These are phyloP conservation scores for Protophormia terraenovae DNA, from an alignment of 2,888 invertebrate genomes.

Conservation along the genomic window DNA sequence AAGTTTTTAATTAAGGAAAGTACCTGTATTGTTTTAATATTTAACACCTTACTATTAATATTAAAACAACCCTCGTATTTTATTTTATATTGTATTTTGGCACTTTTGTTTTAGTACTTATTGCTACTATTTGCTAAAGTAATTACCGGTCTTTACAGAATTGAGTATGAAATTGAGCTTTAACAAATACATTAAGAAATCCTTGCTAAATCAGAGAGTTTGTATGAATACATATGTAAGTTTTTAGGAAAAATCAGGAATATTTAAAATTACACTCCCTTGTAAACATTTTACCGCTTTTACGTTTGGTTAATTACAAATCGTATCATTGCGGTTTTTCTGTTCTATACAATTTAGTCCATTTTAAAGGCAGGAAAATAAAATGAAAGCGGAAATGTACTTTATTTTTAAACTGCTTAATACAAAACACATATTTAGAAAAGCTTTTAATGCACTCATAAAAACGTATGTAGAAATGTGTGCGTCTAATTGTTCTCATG, in stretches of 20 bases:
- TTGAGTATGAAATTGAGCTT: conserved; percentile 18
- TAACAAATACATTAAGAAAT: conserved; percentile 16
- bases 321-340: conserved; percentile 59
- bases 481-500: not conserved
- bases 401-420: not conserved
- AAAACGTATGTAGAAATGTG: not conserved
- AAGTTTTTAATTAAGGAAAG: not conserved
- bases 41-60: not conserved
- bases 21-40: not conserved
- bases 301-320: conserved; percentile 63
- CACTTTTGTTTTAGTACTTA: conserved; percentile 33
- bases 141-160: conserved; percentile 7
- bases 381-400: conserved; percentile 7
- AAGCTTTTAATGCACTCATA: not conserved
- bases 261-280: conserved; percentile 39
- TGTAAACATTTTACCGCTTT: conserved; percentile 65
- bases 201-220: not conserved
- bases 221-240: not conserved
- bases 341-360: conserved; percentile 17
- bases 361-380: not conserved
- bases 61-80: not conserved
- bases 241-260: no score
- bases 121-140: conserved; percentile 32
- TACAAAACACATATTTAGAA: not conserved
- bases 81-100: not conserved